Percentiles rank a stretch among this genome's conserved stretches.
Evolutionary conservation across 53 echinoderm and acorn worm genomes (phyloP).

Genomic region (Echinarachnius parma): DNA sequence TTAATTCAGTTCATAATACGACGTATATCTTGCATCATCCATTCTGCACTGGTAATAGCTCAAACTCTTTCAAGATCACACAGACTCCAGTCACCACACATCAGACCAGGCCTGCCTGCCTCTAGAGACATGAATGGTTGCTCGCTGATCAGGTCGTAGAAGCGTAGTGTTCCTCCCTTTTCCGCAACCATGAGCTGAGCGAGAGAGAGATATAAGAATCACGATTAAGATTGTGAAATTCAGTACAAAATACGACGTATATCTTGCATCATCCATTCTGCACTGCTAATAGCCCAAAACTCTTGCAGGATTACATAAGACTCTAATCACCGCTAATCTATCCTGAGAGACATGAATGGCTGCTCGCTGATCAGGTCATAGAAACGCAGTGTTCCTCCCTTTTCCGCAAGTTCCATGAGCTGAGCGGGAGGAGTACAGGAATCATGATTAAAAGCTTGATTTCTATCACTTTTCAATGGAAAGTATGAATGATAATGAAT

Average conservation of each 20-base stretch:
- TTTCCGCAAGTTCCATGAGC: constrained; percentile 96
- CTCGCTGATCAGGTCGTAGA: constrained; percentile 84
- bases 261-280: constrained; percentile 59
- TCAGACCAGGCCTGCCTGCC: constrained; percentile 68
- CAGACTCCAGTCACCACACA: constrained; percentile 86
- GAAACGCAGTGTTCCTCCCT: constrained; percentile 77
- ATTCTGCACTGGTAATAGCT: constrained; percentile 82
- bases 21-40: constrained; percentile 93
- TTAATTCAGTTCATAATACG: too few species aligned
- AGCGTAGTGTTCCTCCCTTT: constrained; percentile 78
- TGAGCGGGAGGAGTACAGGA: constrained; percentile 36
- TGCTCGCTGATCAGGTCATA: constrained; percentile 83
- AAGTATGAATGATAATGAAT: too few species aligned
- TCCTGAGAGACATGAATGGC: constrained; percentile 94
- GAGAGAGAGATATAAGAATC: background rate
- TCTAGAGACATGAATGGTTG: constrained; percentile 94
- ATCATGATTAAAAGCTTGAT: too few species aligned
- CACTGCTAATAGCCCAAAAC: background rate
- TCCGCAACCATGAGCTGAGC: constrained; percentile 95
- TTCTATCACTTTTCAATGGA: too few species aligned
- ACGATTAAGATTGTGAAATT: too few species aligned
- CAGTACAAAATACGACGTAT: constrained; percentile 17
- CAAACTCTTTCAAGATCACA: constrained; percentile 80
- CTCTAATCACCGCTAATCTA: background rate
- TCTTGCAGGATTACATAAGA: background rate